A percentile compares a stretch with the other conserved stretches of the same genome.
Evolutionary conservation across 2,888 invertebrate genomes (phyloP).

Genomic region (Xestia xanthographa): DNA sequence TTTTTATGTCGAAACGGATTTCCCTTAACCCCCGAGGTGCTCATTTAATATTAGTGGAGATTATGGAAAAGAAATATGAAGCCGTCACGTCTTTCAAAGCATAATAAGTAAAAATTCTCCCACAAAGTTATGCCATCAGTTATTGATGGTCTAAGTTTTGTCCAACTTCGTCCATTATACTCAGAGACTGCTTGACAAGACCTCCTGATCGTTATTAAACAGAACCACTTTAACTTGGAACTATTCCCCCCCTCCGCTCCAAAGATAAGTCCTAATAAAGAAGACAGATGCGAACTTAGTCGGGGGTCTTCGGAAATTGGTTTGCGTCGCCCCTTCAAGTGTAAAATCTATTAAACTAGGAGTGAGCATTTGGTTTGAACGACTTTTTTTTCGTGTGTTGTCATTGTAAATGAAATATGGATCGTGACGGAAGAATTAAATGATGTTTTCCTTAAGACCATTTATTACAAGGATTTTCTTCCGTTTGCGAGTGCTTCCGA

Average conservation of each 20-base stretch:
- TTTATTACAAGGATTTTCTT: slow-evolving; percentile 14
- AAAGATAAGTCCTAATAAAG: slow-evolving; percentile 58
- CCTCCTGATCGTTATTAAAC: slow-evolving; percentile 80
- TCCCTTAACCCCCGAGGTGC: slow-evolving; percentile 12
- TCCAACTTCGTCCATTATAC: slow-evolving; percentile 83
- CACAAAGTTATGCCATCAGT: slow-evolving; percentile 78
- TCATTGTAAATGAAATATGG: slow-evolving; percentile 69
- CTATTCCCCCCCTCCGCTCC: slow-evolving; percentile 50
- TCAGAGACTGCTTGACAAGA: slow-evolving; percentile 77
- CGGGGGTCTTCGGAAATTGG: slow-evolving; percentile 71
- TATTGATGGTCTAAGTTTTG: slow-evolving; percentile 83
- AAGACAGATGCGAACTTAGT: slow-evolving; percentile 44
- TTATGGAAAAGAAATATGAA: slow-evolving; percentile 55
- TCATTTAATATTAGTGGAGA: slow-evolving; percentile 46
- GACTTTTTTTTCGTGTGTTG: slow-evolving; percentile 75
- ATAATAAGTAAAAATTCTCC: slow-evolving; percentile 60
- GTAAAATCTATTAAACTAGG: slow-evolving; percentile 80
- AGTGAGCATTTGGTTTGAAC: slow-evolving; percentile 77
- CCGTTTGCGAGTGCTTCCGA: slow-evolving; percentile 10
- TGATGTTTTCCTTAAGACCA: slow-evolving; percentile 24
- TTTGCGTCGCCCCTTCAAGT: slow-evolving; percentile 66
- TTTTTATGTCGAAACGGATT: slow-evolving; percentile 14
- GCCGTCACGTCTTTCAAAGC: slow-evolving; percentile 45
- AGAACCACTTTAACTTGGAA: slow-evolving; percentile 75
- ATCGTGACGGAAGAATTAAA: slow-evolving; percentile 30